Evolutionary conservation across 1,140 invertebrate genomes (phyloP).

Genomic region (Ostrea edulis): DNA sequence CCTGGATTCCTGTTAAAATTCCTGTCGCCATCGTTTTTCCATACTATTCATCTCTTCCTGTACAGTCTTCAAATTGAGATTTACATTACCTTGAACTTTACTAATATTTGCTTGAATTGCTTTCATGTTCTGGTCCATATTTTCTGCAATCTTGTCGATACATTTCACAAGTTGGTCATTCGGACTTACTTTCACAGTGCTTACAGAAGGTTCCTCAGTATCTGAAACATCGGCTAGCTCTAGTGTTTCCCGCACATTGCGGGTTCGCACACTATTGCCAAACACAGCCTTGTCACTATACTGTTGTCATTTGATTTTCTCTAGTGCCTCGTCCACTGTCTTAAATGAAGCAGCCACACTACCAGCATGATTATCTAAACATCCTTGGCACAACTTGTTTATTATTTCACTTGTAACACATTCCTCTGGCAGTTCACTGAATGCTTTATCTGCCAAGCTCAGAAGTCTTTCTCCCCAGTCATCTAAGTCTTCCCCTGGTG

Average conservation of each 20-base stretch:
- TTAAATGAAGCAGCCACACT: slow-evolving; percentile 33
- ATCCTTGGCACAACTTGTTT: too few relatives aligned
- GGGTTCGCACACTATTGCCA: slow-evolving; percentile 35
- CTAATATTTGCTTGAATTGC: not conserved
- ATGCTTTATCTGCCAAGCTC: too few relatives aligned
- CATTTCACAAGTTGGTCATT: not conserved
- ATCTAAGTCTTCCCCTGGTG: too few relatives aligned
- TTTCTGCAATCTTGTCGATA: not conserved
- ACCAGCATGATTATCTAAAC: slow-evolving; percentile 49
- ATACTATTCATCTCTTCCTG: not conserved
- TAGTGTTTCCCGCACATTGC: slow-evolving; percentile 14
- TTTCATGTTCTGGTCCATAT: not conserved
- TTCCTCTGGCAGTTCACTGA: too few relatives aligned
- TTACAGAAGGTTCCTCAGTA: not conserved
- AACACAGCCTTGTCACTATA: slow-evolving; percentile 43
- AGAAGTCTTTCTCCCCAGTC: too few relatives aligned
- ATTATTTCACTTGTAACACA: too few relatives aligned
- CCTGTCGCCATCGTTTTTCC: not conserved
- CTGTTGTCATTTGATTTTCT: slow-evolving; percentile 46
- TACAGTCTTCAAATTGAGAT: not conserved
- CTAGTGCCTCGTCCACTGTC: slow-evolving; percentile 44
- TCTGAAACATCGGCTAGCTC: not conserved
- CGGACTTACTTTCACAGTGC: not conserved
- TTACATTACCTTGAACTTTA: not conserved
- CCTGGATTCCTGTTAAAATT: not conserved